Base-by-base conservation (phyloP, 2,888 invertebrate genomes). In the Alcis repandata region DNA sequence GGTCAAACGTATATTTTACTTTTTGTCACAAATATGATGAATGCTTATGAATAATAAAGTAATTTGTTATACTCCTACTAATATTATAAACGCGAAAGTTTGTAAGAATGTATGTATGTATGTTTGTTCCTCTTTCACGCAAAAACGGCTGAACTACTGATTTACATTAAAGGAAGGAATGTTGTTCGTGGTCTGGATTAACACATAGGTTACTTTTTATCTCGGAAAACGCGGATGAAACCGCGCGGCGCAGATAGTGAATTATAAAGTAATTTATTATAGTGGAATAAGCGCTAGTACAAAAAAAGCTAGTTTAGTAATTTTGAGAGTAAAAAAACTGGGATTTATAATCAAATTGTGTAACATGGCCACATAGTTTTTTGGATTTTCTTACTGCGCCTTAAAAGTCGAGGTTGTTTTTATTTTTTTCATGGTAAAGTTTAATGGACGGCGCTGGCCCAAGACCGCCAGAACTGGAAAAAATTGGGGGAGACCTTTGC, bases 211-310 rank as follows among this genome's bases (percentile, higher is more conserved):
- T n/a, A n/a, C n/a, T n/a, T n/a, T n/a, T n/a, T n/a, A n/a, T n/a
- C n/a, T n/a, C n/a, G n/a, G n/a, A n/a, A n/a, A n/a, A n/a, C n/a
- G n/a, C n/a, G n/a, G n/a, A n/a, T n/a, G n/a, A n/a, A n/a, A n/a
- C n/a, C n/a, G n/a, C n/a, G n/a, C n/a, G n/a, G n/a, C n/a, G n/a
- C n/a, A n/a, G n/a, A n/a, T n/a, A n/a, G n/a, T 43, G 45, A 15
- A 38, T 57, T 36, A 63, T 58, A 58, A 49, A 48, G 46, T 53
- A 27, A 61, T 54, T 61, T 61, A 40, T 43, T 43, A 22, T 32
- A 41, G 13, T 52, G n/a, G n/a, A n/a, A 45, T 57, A 33, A 38
- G 32, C 32, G 33, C 19, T 8, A 11, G 10, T 17, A 36, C 4
- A 51, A 51, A 51, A 59, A 41, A 10, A 15, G 15, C 13, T 51